Evolutionary conservation across 1,140 invertebrate species (phyloP), one percentile per base, ranked within the genome.

Genomic region (Rhizoglyphus robini): DNA sequence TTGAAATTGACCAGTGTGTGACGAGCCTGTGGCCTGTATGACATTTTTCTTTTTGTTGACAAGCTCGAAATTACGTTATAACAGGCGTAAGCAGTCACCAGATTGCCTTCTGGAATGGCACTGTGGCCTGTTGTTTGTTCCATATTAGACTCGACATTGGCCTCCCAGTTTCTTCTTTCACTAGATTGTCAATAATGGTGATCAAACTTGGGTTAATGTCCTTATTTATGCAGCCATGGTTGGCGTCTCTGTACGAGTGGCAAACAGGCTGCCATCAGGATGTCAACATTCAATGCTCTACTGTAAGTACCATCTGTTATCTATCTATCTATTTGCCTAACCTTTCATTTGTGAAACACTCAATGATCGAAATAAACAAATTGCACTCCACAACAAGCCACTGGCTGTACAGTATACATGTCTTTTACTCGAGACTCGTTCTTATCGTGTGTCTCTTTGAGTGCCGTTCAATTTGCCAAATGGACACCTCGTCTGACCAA

Each of bases 81-180:
- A n/a, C n/a, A 34, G 72, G 72, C 3, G 60, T 77, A 5, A 46
- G 72, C 4, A 68, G 71, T 1, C 68, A 70, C 8, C 65, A 72
- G 48, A 72, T 78, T 29, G 76, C 72, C 4, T 73, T 79, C 23
- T 79, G 77, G 77, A 76, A 73, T 38, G 76, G 75, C n/a, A 69
- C 77, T 13, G 63, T 75, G 27, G 76, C 75, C 32, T n/a, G 74
- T 76, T 67, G 63, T 70, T 0, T 60, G 72, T 5, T 77, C 76
- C 4, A 75, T 79, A 34, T 27, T 68, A 57, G 77, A 77, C 11
- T 79, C 77, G 4, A 34, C 75, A 13, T 54, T 75, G 25, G 75
- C 34, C 11, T 38, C 61, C 15, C 15, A 20, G 47, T 47, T 25
- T 51, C 48, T 27, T 51, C 48, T 27, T 3, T 51, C 13, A n/a